Conservation (phyloP, 2,888 invertebrate species). For the Dendrolimus houi region DNA sequence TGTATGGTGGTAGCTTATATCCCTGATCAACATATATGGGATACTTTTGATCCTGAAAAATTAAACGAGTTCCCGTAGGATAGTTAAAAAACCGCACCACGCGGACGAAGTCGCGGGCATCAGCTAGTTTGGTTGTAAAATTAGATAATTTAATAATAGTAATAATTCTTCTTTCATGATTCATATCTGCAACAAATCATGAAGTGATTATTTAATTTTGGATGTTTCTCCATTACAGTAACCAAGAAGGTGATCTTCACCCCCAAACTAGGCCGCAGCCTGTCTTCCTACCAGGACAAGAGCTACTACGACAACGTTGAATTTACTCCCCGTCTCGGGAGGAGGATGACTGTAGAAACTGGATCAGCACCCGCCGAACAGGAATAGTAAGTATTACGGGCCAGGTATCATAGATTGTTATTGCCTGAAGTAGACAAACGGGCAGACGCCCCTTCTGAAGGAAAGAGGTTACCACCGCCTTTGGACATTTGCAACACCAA, state of each 20-base stretch:
- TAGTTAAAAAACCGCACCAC: too few species aligned
- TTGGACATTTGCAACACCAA: background rate
- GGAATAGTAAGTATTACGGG: constrained; percentile 33
- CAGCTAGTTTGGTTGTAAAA: too few species aligned
- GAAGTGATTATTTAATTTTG: too few species aligned
- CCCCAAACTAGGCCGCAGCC: constrained; percentile 47
- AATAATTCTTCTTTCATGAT: too few species aligned
- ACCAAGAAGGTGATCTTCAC: constrained; percentile 59
- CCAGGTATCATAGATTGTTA: background rate
- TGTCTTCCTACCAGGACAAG: constrained; percentile 24
- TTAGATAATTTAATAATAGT: too few species aligned
- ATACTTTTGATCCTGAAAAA: too few species aligned
- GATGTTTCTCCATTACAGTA: constrained; percentile 19
- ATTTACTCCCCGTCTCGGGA: constrained; percentile 55
- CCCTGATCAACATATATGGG: too few species aligned
- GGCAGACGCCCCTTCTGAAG: background rate
- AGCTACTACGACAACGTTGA: constrained; percentile 37
- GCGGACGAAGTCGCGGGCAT: too few species aligned
- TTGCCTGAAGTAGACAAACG: background rate
- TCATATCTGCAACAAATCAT: too few species aligned
- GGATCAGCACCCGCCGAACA: constrained; percentile 39
- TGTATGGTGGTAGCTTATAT: too few species aligned
- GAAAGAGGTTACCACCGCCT: too few species aligned
- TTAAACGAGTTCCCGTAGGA: too few species aligned
- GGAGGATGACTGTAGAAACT: constrained; percentile 31